Conservation (phyloP, 2,888 invertebrate genomes). For the Drosophila tripunctata region DNA sequence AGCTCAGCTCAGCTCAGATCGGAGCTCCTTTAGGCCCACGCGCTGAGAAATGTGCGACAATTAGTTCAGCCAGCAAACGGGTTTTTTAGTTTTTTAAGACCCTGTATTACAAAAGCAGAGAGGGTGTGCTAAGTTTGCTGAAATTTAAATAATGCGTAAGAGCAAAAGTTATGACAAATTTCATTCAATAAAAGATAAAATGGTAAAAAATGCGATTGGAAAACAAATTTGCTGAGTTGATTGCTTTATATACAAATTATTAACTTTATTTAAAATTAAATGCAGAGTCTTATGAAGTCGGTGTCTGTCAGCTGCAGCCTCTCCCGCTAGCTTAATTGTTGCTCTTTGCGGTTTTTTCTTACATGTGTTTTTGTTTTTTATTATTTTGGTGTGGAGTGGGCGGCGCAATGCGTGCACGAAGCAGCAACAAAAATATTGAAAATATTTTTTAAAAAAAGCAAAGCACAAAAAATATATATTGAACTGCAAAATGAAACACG, state of each 20-base stretch:
- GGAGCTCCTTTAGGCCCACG: constrained; percentile 64
- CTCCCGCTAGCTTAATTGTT: constrained; percentile 1
- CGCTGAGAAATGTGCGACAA: constrained; percentile 78
- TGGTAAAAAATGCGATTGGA: too few species aligned
- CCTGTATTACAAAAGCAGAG: neutral
- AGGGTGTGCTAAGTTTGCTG: neutral
- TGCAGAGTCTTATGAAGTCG: neutral
- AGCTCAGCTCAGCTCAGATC: constrained; percentile 27
- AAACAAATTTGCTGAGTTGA: neutral
- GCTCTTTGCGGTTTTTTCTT: constrained; percentile 14
- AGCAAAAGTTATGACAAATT: too few species aligned
- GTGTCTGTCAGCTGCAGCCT: neutral
- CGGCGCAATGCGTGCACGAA: constrained; percentile 74
- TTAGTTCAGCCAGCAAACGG: constrained; percentile 69
- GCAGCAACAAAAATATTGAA: constrained; percentile 32
- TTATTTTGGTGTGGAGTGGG: constrained; percentile 51
- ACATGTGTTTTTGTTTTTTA: constrained; percentile 16
- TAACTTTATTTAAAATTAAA: too few species aligned
- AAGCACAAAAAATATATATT: constrained; percentile 18
- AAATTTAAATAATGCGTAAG: neutral
- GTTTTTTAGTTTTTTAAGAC: constrained; percentile 40
- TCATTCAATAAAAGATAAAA: too few species aligned
- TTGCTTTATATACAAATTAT: too few species aligned
- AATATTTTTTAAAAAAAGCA: constrained; percentile 63
- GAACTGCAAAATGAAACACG: constrained; percentile 53